Base-by-base conservation (phyloP, 2,113 vertebrate genomes). In the Sebastes schlegelii region DNA sequence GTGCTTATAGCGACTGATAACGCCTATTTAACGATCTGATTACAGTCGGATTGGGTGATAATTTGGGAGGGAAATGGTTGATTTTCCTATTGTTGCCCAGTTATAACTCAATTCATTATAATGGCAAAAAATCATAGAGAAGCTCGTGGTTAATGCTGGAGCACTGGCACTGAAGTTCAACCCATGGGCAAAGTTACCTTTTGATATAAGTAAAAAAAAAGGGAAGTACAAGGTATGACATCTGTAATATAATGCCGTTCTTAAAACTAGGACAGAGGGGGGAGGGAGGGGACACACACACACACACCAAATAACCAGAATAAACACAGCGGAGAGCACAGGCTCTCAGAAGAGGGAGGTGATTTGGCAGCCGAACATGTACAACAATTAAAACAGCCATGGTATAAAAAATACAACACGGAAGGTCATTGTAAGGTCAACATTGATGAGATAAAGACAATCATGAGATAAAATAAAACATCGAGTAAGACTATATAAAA, bases 351-450 rank as follows among this genome's bases (percentile, higher is more conserved):
- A 4, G 12, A 3, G 19, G 21, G 21, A 6, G 79, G 51, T 57
- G 65, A 83, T 89, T 85, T 89, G 92, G 88, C 89, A 93, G 85
- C 74, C 23, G 23, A 76, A 82, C 65, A 86, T 70, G 61, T 51
- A 80, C 57, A 61, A 73, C 75, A 49, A 66, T 61, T 54, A 61
- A 77, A 85, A 79, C 46, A 79, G 78, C 58, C 61, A 63, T 21
- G 12, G 57, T 58, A 65, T 77, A 86, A 86, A 19, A 75, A 40
- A 78, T 1, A 68, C 21, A 70, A 75, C 19, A n/a, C 57, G 74
- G 57, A 46, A 62, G 57, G 19, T 79, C 48, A 76, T 5, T 9
- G 34, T 52, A 71, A 55, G 60, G 14, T 66, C 45, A 49, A 61
- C 66, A 80, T 10, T 14, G 17, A 80, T 21, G 74, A 90, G 65